Base-by-base conservation (phyloP, 2,888 invertebrate genomes). In the Dioctria rufipes region DNA sequence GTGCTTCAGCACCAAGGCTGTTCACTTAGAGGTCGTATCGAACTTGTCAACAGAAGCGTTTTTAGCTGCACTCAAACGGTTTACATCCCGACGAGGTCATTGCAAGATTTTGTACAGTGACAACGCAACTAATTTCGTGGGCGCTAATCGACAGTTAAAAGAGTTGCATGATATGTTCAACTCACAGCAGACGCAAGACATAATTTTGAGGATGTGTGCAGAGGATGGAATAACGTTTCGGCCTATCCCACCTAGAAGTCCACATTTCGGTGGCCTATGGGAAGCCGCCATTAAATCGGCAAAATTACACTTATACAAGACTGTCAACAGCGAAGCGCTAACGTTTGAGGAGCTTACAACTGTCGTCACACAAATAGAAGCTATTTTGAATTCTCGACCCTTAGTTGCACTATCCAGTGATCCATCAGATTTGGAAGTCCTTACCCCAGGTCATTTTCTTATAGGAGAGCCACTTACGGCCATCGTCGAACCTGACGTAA, bases 371-470 rank as follows among this genome's bases (percentile, higher is more conserved):
- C 84, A 84, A 79, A 83, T 85, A 37, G 51, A 51, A 11, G 84
- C 84, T 0, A 78, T 83, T 11, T 60, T 85, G 2, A 85, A 86
- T 78, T 84, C 84, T 9, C 71, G 85, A 25, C 85, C 85, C 3
- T 39, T 86, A 3, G 80, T 69, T 63, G 81, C 75, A 4, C 80
- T 82, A 6, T 75, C 75, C 37, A 65, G 78, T 13, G 82, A 83
- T 71, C 77, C 78, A 4, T 40, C 13, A 3, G 77, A 77, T 51
- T 9, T 51, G 51, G 51, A 51, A 51, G n/a, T n/a, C 2, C 51
- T 51, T 9, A 51, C 51, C 11, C 77, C 77, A 43, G 77, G 61
- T 9, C 77, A 77, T 61, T 77, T 77, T 42, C 61, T 66, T 9
- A 51, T 51, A 9, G 51, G 51, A 11, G 51, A 25, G 25, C 51